Base-by-base conservation (phyloP, 2,113 vertebrate genomes). In the Ammodytes marinus region DNA sequence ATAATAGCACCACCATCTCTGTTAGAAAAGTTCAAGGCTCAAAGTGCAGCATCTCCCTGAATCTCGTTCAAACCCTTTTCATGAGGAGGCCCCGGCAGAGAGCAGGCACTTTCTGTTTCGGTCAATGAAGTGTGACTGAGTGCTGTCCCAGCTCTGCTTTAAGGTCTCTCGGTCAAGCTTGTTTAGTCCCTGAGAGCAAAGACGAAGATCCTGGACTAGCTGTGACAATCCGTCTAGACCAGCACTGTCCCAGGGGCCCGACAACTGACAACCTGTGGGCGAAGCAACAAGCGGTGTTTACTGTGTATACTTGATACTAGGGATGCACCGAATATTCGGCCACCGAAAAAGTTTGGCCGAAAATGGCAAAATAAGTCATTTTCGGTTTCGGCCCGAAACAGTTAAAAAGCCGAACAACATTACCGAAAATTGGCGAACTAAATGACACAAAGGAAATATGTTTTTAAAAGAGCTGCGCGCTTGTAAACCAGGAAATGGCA, bases 171-270 rank as follows among this genome's bases (percentile, higher is more conserved):
- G 89, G 76, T 96, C 94, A 57, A 94, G 82, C 43, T 95, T 94
- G 87, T 94, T 94, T 3, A 96, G 86, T 11, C 80, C 80, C 64
- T 90, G 92, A 19, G 95, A 93, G 70, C 96, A 96, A 43, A 97
- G 93, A 5, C 90, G 90, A 15, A 97, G 90, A 9, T 96, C 96
- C 14, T 10, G 46, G 58, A 97, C 80, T 3, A 47, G 65, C 8
- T 87, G 49, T 0, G 92, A 74, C 27, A 93, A 60, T 46, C 67
- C 61, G 0, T 92, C 82, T 86, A 95, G 74, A 19, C 52, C 74
- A 0, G 35, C 6, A 0, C n/a, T 7, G 12, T 91, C 93, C 91
- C 92, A 89, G 0, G 95, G 95, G 0, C 95, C 94, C 0, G 73
- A 86, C 77, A 96, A 88, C 39, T 92, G 84, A 69, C 96, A 97